These are phyloP conservation scores for Mandrillus leucophaeus DNA, from an alignment of 2,113 vertebrate species.

Conservation along the genomic window DNA sequence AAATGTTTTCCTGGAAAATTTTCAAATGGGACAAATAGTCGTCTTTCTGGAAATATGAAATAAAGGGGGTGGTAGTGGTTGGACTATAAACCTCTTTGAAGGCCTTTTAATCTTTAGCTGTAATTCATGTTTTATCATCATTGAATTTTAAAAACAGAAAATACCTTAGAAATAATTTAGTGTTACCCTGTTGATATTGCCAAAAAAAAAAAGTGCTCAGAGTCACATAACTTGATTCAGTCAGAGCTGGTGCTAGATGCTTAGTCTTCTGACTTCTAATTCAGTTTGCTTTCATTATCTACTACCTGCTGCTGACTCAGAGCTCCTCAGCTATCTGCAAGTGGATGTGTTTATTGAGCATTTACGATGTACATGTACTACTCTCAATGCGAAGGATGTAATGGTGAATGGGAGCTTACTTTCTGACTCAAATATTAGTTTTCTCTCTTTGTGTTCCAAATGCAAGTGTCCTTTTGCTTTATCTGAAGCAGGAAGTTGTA, in stretches of 20 bases:
- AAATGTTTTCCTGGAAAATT: conserved; percentile 40
- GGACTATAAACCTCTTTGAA: neutral
- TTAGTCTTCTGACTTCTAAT: neutral
- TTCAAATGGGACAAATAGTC: neutral
- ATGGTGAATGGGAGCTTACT: neutral
- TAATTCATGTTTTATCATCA: conserved; percentile 6
- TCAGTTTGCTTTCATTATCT: neutral
- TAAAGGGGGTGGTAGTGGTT: neutral
- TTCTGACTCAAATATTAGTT: neutral
- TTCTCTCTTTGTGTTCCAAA: neutral
- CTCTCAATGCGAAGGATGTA: neutral
- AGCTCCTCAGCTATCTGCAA: neutral
- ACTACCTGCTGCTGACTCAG: neutral
- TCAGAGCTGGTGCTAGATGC: neutral
- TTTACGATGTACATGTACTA: neutral
- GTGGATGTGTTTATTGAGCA: neutral
- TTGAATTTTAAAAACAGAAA: conserved; percentile 14
- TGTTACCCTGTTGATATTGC: neutral
- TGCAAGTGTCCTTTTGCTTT: neutral
- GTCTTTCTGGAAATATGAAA: conserved; percentile 15
- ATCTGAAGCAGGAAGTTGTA: neutral
- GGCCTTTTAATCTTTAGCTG: neutral
- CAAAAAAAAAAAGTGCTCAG: neutral
- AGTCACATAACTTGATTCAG: neutral
- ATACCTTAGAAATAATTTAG: neutral